Conservation (phyloP, 2,113 vertebrate genomes). For the Varanus komodoensis region DNA sequence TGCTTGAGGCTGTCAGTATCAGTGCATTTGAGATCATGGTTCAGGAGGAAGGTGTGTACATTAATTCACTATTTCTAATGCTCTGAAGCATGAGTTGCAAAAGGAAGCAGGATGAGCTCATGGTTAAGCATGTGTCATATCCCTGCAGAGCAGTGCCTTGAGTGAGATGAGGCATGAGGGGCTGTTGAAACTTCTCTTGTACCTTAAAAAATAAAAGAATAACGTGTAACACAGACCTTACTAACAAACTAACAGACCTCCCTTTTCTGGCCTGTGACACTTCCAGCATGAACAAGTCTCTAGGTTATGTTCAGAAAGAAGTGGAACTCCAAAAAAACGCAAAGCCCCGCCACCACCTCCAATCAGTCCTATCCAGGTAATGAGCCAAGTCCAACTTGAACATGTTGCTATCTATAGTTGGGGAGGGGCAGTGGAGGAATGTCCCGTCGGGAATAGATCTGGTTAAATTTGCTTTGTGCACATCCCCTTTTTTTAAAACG, state of each 20-base stretch:
- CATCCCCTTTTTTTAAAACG: slow-evolving; percentile 15
- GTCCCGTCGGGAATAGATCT: slow-evolving; percentile 23
- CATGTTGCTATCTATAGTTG: slow-evolving; percentile 34
- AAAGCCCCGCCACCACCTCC: slow-evolving; percentile 98
- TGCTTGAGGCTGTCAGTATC: background rate
- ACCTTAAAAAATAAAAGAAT: slow-evolving; percentile 44
- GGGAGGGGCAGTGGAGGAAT: slow-evolving; percentile 27
- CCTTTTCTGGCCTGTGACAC: slow-evolving; percentile 86
- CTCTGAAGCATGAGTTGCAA: slow-evolving; percentile 73
- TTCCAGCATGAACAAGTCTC: slow-evolving; percentile 95
- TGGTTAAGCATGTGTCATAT: slow-evolving; percentile 65
- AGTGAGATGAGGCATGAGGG: slow-evolving; percentile 65
- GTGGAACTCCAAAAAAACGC: slow-evolving; percentile 99
- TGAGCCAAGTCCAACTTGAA: slow-evolving; percentile 62
- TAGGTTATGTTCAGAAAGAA: slow-evolving; percentile 97
- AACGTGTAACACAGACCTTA: slow-evolving; percentile 77
- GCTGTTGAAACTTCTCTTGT: slow-evolving; percentile 67
- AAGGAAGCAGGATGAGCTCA: slow-evolving; percentile 21
- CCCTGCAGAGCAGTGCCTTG: slow-evolving; percentile 14
- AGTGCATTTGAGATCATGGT: slow-evolving; percentile 37
- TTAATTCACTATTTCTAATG: slow-evolving; percentile 67
- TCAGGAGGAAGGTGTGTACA: slow-evolving; percentile 54
- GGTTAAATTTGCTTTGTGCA: slow-evolving; percentile 41
- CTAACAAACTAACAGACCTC: slow-evolving; percentile 86
- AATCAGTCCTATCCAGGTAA: slow-evolving; percentile 96